Percentiles rank a stretch among this genome's conserved stretches.
Evolutionary conservation across 2,797 vertebrate species (phyloP).

Genomic region (Erpetoichthys calabaricus): DNA sequence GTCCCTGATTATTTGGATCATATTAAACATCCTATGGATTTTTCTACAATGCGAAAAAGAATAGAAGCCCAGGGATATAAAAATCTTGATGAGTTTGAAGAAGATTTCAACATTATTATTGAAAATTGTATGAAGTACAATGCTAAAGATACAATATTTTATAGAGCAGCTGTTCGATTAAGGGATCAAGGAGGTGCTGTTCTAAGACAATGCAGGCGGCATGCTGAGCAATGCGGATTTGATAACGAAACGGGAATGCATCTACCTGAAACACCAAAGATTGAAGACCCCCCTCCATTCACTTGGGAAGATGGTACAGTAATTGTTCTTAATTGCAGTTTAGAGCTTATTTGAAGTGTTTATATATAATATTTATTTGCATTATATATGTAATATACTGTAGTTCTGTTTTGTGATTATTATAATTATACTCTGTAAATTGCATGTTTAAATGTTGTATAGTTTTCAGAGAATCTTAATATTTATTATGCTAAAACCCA

Average conservation of each 20-base stretch:
- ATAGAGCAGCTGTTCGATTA: constrained; percentile 76
- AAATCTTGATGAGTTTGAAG: constrained; percentile 77
- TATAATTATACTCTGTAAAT: too few species aligned
- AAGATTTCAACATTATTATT: constrained; percentile 85
- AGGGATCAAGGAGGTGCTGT: constrained; percentile 85
- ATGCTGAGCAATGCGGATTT: constrained; percentile 73
- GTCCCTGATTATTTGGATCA: constrained; percentile 93
- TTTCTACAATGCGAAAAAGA: constrained; percentile 79
- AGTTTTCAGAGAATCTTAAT: too few species aligned
- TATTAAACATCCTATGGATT: constrained; percentile 89
- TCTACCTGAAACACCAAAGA: constrained; percentile 65
- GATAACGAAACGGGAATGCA: constrained; percentile 78
- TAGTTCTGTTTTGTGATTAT: constrained; percentile 2
- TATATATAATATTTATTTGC: constrained; percentile 6
- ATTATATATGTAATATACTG: constrained; percentile 15
- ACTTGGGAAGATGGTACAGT: constrained; percentile 90
- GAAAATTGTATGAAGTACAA: constrained; percentile 97
- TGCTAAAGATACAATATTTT: constrained; percentile 91
- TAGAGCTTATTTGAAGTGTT: neutral
- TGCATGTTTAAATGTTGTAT: too few species aligned
- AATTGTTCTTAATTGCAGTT: neutral
- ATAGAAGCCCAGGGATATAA: constrained; percentile 75
- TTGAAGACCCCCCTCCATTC: constrained; percentile 60
- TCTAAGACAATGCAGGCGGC: constrained; percentile 72
- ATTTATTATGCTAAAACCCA: too few species aligned